Percentiles rank a stretch among this genome's conserved stretches.
Evolutionary conservation across 2,797 vertebrate species (phyloP).

Genomic region (Propithecus deckenii): DNA sequence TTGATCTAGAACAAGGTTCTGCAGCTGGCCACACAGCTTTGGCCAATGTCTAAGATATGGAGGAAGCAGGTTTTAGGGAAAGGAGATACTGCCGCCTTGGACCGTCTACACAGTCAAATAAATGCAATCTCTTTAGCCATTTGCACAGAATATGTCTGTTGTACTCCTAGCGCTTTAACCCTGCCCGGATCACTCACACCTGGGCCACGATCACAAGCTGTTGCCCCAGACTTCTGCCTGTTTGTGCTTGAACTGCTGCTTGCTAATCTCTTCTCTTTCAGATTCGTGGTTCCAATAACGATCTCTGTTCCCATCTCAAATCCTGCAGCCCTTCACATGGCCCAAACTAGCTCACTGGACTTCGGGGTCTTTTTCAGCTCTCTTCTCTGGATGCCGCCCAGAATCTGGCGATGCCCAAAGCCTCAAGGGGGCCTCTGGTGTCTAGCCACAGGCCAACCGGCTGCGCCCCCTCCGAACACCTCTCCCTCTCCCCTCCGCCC

Average conservation of each 20-base stretch:
- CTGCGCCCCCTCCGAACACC: not conserved
- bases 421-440: not conserved
- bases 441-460: not conserved
- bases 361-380: not conserved
- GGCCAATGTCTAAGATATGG: not conserved
- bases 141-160: not conserved
- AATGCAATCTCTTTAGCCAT: not conserved
- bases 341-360: not conserved
- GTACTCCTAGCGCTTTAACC: not conserved
- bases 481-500: too few relatives aligned
- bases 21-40: not conserved
- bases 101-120: not conserved
- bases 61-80: not conserved
- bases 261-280: not conserved
- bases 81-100: not conserved
- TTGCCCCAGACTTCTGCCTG: not conserved
- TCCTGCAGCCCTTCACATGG: not conserved
- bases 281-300: not conserved
- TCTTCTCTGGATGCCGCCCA: not conserved
- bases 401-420: not conserved
- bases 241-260: not conserved
- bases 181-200: not conserved
- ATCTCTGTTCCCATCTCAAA: not conserved
- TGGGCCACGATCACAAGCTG: not conserved
- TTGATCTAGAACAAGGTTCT: not conserved